A percentile compares a stretch with the other conserved stretches of the same genome.
phyloP scores from a whole-genome alignment of 2,113 vertebrate genomes.

The Pachypanchax playfairii region DNA sequence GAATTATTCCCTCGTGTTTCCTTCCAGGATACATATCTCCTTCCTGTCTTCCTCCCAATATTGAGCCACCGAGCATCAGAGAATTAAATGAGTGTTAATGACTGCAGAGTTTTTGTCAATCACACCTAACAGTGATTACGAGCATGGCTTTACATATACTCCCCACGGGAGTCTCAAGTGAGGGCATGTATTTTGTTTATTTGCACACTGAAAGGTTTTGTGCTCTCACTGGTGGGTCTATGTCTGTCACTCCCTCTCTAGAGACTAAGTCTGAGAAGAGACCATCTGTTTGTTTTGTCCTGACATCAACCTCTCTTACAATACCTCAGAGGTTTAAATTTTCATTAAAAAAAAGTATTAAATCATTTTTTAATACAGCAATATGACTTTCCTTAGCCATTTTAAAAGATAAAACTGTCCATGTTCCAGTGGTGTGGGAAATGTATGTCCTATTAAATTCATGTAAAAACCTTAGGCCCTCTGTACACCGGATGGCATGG shows the following conservation, averaged over 20 bases:
- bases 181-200: constrained; percentile 54
- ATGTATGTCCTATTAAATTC: not conserved
- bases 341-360: constrained; percentile 33
- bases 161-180: constrained; percentile 55
- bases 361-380: constrained; percentile 11
- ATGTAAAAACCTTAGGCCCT: not conserved
- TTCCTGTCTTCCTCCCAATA: constrained; percentile 25
- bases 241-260: constrained; percentile 64
- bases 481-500: no score
- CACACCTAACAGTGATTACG: constrained; percentile 48
- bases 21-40: constrained; percentile 18
- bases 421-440: not conserved
- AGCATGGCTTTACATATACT: constrained; percentile 52
- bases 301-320: constrained; percentile 50
- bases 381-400: not conserved
- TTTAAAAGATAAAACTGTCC: not conserved
- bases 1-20: constrained; percentile 27
- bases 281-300: constrained; percentile 74
- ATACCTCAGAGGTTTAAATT: constrained; percentile 27
- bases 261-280: constrained; percentile 43
- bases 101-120: constrained; percentile 53
- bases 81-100: constrained; percentile 44
- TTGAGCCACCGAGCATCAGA: constrained; percentile 23
- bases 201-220: constrained; percentile 44
- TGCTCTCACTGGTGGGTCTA: constrained; percentile 53